Conservation (phyloP, 2,888 invertebrate genomes). For the Anthophora plumipes region DNA sequence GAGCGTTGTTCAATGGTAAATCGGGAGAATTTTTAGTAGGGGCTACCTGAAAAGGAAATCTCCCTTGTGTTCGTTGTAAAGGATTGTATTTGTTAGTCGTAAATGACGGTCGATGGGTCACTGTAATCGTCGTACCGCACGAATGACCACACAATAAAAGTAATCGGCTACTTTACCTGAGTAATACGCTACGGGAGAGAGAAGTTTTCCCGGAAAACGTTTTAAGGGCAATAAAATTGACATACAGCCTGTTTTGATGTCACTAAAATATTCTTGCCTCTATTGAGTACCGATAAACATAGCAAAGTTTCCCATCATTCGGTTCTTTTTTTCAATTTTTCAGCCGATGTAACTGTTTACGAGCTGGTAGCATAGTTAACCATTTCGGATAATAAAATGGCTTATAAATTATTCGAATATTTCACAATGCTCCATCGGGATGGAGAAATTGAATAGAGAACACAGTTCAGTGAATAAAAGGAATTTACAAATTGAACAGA, state of each 20-base stretch:
- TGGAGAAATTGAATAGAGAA: no score
- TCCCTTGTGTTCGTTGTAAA: not conserved
- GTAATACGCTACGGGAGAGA: not conserved
- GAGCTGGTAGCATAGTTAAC: constrained; percentile 1
- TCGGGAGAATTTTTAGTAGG: not conserved
- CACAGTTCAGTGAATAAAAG: no score
- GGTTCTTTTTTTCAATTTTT: not conserved
- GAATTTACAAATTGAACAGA: no score
- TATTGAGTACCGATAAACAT: not conserved
- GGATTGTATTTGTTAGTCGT: constrained; percentile 9
- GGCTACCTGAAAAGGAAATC: not conserved
- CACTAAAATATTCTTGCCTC: not conserved
- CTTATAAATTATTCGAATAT: no score
- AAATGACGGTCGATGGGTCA: constrained; percentile 17
- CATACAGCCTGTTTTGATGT: not conserved
- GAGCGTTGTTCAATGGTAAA: not conserved
- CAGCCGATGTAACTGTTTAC: not conserved
- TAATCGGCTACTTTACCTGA: constrained; percentile 17
- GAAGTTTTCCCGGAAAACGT: constrained; percentile 5
- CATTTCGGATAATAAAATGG: not conserved
- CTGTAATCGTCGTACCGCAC: not conserved
- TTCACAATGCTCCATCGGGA: no score
- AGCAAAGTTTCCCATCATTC: not conserved
- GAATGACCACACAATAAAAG: constrained; percentile 7
- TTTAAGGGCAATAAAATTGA: not conserved